A percentile compares a stretch with the other conserved stretches of the same genome.
Conservation (phyloP, 2,113 vertebrate genomes). For the Strix aluco region DNA sequence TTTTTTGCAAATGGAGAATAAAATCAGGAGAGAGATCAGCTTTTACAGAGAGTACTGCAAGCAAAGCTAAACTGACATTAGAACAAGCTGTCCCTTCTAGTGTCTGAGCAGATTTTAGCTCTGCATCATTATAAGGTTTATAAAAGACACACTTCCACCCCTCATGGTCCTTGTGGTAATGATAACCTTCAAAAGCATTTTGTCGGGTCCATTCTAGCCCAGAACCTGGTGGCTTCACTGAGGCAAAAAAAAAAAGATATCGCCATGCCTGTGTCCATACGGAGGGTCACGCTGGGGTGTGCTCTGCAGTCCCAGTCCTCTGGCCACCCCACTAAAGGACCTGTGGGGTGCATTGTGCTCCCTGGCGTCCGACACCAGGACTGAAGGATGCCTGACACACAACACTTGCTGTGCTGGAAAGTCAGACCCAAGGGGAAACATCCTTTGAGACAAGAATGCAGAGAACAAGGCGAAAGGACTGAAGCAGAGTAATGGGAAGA, state of each 20-base stretch:
- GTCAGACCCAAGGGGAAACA: background rate
- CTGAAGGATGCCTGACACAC: background rate
- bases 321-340: background rate
- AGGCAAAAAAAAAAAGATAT: background rate
- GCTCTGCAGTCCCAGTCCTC: background rate
- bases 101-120: background rate
- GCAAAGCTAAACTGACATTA: background rate
- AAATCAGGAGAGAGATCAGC: background rate
- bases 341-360: background rate
- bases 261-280: fast-evolving
- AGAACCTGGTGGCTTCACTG: background rate
- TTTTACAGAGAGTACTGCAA: background rate
- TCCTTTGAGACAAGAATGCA: background rate
- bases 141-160: background rate
- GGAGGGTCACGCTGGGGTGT: background rate
- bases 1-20: background rate
- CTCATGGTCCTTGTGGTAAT: background rate
- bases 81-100: background rate
- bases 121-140: background rate
- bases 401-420: background rate
- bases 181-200: background rate
- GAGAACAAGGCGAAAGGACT: background rate
- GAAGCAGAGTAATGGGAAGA: background rate
- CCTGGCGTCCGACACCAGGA: background rate
- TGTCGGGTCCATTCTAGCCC: background rate